Conservation (phyloP, 1,140 invertebrate genomes). For the Asobara japonica region DNA sequence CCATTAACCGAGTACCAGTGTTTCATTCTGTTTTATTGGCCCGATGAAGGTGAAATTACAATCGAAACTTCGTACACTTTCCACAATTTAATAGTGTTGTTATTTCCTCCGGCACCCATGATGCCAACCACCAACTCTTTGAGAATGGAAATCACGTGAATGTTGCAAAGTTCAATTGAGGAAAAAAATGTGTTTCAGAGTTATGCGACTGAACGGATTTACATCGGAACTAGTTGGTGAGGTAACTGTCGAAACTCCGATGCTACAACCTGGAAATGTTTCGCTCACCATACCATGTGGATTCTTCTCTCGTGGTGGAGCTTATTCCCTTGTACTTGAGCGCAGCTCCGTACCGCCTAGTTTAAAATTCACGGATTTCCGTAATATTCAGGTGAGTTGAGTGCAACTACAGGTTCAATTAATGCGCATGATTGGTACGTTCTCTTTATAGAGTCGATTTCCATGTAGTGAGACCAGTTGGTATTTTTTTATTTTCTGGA, state of each 20-base stretch:
- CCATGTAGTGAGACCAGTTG: not conserved
- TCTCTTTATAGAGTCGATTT: not conserved
- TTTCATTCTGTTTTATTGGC: too few species aligned
- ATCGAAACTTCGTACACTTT: too few species aligned
- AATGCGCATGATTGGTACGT: not conserved
- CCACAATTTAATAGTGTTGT: too few species aligned
- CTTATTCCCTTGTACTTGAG: constrained; percentile 62
- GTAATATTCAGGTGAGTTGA: constrained; percentile 52
- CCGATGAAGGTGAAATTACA: too few species aligned
- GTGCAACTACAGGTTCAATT: not conserved
- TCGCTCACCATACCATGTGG: constrained; percentile 74
- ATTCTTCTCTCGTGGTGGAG: constrained; percentile 74
- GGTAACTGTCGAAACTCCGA: constrained; percentile 47
- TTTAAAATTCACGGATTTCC: constrained; percentile 45
- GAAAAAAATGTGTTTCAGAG: constrained; percentile 41
- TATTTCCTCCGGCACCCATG: too few species aligned
- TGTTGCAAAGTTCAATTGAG: constrained; percentile 5
- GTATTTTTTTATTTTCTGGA: constrained; percentile 4
- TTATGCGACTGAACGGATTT: constrained; percentile 56
- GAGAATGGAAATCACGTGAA: not conserved
- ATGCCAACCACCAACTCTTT: too few species aligned
- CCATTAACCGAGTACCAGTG: too few species aligned
- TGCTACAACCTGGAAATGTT: constrained; percentile 50
- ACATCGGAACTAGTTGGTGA: constrained; percentile 59
- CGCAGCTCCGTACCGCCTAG: constrained; percentile 59